Conservation (phyloP, 2,797 vertebrate genomes). For the Neomorphus geoffroyi region DNA sequence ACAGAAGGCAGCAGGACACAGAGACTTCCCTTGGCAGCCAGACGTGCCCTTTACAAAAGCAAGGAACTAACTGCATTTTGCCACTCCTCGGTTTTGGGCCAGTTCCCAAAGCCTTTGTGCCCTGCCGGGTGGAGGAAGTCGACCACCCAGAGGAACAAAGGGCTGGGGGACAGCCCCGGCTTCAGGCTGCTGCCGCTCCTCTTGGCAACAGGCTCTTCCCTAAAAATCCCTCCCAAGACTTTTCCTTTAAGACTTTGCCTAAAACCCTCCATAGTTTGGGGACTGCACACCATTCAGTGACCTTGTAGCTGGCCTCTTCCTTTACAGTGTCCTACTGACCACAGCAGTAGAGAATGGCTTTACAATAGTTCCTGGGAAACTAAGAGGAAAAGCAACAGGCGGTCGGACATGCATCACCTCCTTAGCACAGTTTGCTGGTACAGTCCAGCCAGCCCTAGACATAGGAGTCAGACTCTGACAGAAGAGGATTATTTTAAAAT, state of each 20-base stretch:
- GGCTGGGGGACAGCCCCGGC: neutral
- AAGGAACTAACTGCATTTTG: conserved; percentile 44
- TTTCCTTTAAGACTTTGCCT: conserved; percentile 19
- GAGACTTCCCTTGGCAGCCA: conserved; percentile 63
- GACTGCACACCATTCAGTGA: neutral
- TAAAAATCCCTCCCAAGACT: conserved; percentile 9
- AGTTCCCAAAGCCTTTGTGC: conserved; percentile 54
- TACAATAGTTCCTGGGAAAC: conserved; percentile 22
- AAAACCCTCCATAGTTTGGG: neutral
- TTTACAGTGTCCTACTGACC: neutral
- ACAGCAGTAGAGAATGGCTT: neutral
- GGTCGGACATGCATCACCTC: neutral
- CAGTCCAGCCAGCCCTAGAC: neutral
- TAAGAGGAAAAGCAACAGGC: neutral
- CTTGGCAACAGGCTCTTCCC: neutral
- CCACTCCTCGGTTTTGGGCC: conserved; percentile 23
- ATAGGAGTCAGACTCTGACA: neutral
- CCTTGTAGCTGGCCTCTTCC: neutral
- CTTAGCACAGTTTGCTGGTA: neutral
- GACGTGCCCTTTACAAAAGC: conserved; percentile 10
- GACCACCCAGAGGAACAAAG: conserved; percentile 60
- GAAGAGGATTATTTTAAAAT: neutral
- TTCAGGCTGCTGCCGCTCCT: neutral
- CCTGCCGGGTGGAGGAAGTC: accelerated
- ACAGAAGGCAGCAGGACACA: conserved; percentile 53